phyloP scores from a whole-genome alignment of 2,888 invertebrate species.

The Torymus texanus region DNA sequence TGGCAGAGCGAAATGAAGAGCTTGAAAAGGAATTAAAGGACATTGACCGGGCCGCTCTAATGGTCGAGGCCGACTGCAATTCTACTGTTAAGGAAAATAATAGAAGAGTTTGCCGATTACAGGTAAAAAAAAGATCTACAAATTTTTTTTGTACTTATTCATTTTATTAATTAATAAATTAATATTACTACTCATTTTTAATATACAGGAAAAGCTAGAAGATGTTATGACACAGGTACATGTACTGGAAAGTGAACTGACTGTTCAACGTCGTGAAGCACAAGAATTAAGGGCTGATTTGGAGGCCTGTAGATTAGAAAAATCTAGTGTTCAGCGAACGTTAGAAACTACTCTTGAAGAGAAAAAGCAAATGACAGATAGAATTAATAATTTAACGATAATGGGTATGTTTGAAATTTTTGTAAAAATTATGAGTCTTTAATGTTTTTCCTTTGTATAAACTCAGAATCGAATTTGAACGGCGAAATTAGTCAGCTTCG shows the following conservation, averaged over 20 bases:
- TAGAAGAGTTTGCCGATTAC: slow-evolving; percentile 74
- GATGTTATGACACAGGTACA: slow-evolving; percentile 75
- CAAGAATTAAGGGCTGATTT: slow-evolving; percentile 75
- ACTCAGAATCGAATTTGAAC: slow-evolving; percentile 77
- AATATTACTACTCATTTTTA: slow-evolving; percentile 12
- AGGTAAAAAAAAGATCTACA: slow-evolving; percentile 59
- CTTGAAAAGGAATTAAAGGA: slow-evolving; percentile 84
- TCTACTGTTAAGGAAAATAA: slow-evolving; percentile 80
- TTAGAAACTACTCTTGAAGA: slow-evolving; percentile 78
- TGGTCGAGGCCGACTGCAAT: slow-evolving; percentile 87
- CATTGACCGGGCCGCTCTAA: slow-evolving; percentile 84
- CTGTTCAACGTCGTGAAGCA: slow-evolving; percentile 74
- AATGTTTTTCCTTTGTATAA: slow-evolving; percentile 16
- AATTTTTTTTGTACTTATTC: no score
- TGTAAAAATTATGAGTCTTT: background rate
- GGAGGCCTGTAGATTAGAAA: slow-evolving; percentile 77
- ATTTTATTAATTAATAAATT: background rate
- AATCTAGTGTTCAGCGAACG: slow-evolving; percentile 78
- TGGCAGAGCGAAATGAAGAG: slow-evolving; percentile 84
- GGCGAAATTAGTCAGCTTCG: slow-evolving; percentile 75
- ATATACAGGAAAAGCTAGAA: slow-evolving; percentile 75
- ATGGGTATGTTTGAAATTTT: slow-evolving; percentile 75
- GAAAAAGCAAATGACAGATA: slow-evolving; percentile 78
- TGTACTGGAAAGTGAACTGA: slow-evolving; percentile 75
- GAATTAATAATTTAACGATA: slow-evolving; percentile 79